Evolutionary conservation across 2,113 vertebrate species (phyloP).

Genomic region (Macaca mulatta): DNA sequence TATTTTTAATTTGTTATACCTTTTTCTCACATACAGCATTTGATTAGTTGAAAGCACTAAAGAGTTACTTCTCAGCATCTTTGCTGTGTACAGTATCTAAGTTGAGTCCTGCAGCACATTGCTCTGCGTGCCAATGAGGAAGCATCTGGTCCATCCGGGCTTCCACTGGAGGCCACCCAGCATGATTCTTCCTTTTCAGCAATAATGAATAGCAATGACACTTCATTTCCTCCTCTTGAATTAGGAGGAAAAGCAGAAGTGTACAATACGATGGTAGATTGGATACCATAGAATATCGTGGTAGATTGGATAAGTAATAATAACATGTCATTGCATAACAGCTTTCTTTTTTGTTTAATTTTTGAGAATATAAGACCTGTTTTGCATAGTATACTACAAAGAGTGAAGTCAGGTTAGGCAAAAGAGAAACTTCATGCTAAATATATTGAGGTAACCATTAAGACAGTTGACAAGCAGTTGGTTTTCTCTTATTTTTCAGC

Average conservation of each 20-base stretch:
- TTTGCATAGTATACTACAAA: neutral
- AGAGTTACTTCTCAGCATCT: neutral
- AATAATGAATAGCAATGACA: neutral
- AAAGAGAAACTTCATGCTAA: neutral
- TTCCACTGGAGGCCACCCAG: neutral
- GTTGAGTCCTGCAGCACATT: neutral
- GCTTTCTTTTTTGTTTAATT: neutral
- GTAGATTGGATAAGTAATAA: neutral
- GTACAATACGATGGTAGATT: neutral
- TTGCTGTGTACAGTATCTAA: neutral
- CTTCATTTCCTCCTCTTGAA: neutral
- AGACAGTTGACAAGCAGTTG: neutral
- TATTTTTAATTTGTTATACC: neutral
- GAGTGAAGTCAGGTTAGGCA: neutral
- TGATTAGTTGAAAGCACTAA: neutral
- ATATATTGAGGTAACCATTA: neutral
- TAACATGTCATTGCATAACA: neutral
- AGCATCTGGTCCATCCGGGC: neutral
- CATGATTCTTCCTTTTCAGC: neutral
- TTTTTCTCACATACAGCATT: neutral
- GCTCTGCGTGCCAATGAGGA: neutral
- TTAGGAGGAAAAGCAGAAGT: no score
- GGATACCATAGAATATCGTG: neutral
- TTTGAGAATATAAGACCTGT: neutral
- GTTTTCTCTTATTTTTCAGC: neutral